A percentile compares a stretch with the other conserved stretches of the same genome.
phyloP scores from a whole-genome alignment of 2,888 invertebrate species.

The Drosophila anceps region DNA sequence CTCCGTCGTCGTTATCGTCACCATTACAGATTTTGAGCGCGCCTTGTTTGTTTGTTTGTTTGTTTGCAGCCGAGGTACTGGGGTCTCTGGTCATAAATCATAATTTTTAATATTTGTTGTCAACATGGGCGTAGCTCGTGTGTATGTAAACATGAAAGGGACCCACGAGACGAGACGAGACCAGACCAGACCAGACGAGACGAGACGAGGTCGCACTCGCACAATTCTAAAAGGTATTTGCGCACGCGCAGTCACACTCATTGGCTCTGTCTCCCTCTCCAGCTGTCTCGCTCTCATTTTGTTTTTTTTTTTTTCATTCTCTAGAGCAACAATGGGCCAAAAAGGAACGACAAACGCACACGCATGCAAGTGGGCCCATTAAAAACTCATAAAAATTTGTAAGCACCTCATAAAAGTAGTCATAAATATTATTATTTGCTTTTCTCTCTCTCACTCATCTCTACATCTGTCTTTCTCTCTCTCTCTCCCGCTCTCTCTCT shows the following conservation, averaged over 20 bases:
- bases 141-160: constrained; percentile 61
- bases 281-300: constrained; percentile 2
- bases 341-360: constrained; percentile 52
- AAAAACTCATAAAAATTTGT: constrained; percentile 86
- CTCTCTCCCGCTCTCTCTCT: background rate
- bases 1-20: constrained; percentile 48
- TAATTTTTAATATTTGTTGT: constrained; percentile 82
- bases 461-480: background rate
- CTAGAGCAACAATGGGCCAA: constrained; percentile 40
- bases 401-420: constrained; percentile 86
- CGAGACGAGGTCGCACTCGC: constrained; percentile 28
- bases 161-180: constrained; percentile 19
- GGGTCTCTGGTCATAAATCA: constrained; percentile 73
- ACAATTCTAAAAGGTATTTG: constrained; percentile 76
- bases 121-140: constrained; percentile 82
- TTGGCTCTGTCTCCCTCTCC: constrained; percentile 25
- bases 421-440: constrained; percentile 84
- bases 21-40: constrained; percentile 69
- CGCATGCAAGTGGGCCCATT: constrained; percentile 79
- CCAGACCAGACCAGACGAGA: constrained; percentile 12
- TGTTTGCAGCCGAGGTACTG: constrained; percentile 19
- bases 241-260: constrained; percentile 81
- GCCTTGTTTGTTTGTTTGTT: constrained; percentile 31
- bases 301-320: background rate
- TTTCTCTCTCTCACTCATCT: constrained; percentile 19